These are phyloP conservation scores for Ibidorhyncha struthersii DNA, from an alignment of 2,113 vertebrate genomes.

Conservation along the genomic window DNA sequence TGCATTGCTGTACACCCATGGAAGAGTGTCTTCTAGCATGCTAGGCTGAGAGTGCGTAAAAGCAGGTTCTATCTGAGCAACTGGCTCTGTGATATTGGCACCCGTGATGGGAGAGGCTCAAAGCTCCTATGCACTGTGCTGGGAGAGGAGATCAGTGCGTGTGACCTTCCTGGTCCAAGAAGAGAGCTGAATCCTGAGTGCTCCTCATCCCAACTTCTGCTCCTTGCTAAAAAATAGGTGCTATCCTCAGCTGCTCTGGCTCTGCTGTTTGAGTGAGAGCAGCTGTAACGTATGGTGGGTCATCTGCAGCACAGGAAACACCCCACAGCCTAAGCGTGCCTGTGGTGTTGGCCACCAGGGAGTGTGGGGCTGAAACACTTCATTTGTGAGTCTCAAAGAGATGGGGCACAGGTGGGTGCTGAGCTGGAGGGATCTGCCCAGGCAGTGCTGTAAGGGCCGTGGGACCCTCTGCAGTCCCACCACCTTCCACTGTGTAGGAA, in stretches of 20 bases:
- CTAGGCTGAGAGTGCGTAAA: neutral
- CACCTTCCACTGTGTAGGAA: neutral
- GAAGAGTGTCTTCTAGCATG: neutral
- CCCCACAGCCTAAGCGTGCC: neutral
- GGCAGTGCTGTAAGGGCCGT: neutral
- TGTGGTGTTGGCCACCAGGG: neutral
- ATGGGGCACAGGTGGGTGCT: rapidly evolving
- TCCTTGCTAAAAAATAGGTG: neutral
- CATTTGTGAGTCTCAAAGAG: neutral
- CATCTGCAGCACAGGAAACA: neutral
- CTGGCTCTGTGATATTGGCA: rapidly evolving
- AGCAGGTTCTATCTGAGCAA: neutral
- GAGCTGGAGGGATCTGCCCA: neutral
- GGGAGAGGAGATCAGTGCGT: rapidly evolving
- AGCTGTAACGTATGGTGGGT: rapidly evolving
- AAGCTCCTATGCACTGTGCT: neutral
- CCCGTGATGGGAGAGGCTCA: neutral
- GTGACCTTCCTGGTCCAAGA: neutral
- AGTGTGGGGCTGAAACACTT: neutral
- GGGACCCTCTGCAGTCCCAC: neutral
- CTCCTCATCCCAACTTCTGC: neutral
- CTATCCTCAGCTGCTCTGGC: neutral
- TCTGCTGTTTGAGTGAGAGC: neutral
- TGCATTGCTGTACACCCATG: neutral
- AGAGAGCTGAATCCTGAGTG: neutral